phyloP scores from a whole-genome alignment of 2,797 vertebrate species.

The Hyperoplus lanceolatus region DNA sequence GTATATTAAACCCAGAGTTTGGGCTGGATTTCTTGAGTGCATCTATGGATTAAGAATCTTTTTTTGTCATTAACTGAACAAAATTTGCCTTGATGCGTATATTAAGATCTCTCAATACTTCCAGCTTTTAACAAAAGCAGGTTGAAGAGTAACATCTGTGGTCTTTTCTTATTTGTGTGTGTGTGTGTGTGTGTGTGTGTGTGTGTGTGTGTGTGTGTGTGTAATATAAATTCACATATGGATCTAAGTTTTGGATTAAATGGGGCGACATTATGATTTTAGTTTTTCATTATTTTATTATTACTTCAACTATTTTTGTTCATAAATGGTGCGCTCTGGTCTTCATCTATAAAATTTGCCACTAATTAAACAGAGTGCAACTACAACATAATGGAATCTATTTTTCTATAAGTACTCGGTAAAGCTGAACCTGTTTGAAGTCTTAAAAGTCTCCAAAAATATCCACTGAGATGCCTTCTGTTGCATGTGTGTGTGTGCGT shows the following conservation, averaged over 20 bases:
- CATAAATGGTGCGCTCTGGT: slow-evolving; percentile 19
- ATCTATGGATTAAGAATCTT: slow-evolving; percentile 49
- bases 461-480: not conserved
- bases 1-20: slow-evolving; percentile 34
- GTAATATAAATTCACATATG: slow-evolving; percentile 57
- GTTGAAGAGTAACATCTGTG: slow-evolving; percentile 53
- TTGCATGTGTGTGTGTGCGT: not conserved
- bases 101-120: slow-evolving; percentile 48
- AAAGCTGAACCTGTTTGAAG: slow-evolving; percentile 9
- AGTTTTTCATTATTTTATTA: slow-evolving; percentile 44
- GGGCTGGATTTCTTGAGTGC: slow-evolving; percentile 34
- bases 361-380: slow-evolving; percentile 28
- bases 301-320: slow-evolving; percentile 31
- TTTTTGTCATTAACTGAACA: slow-evolving; percentile 43
- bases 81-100: slow-evolving; percentile 33
- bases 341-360: slow-evolving; percentile 23
- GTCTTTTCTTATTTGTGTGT: slow-evolving; percentile 28
- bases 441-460: slow-evolving; percentile 1
- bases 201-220: not conserved
- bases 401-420: not conserved
- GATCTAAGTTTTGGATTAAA: slow-evolving; percentile 59
- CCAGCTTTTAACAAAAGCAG: slow-evolving; percentile 23
- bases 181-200: not conserved
- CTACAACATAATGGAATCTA: not conserved
- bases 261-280: slow-evolving; percentile 53